Conservation (phyloP, 2,888 invertebrate genomes). For the Drosophila longiperda region DNA sequence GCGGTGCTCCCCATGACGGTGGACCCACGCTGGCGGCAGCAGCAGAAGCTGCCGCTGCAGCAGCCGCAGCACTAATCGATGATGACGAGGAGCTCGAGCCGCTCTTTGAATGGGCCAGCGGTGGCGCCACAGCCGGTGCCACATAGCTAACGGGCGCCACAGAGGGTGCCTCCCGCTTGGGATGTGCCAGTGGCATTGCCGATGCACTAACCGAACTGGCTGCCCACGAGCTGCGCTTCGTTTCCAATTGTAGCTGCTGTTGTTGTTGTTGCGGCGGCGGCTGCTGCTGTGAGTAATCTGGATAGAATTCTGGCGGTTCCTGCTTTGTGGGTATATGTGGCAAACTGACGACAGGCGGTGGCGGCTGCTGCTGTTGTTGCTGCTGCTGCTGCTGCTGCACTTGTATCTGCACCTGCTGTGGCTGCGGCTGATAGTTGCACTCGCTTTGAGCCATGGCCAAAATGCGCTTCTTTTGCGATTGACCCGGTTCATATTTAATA, state of each 20-base stretch:
- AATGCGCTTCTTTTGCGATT: conserved; percentile 95
- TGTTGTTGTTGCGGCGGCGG: conserved; percentile 21
- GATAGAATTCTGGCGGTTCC: conserved; percentile 84
- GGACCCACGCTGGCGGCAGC: conserved; percentile 82
- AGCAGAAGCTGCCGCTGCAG: conserved; percentile 79
- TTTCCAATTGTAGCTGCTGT: conserved; percentile 70
- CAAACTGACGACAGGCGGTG: conserved; percentile 67
- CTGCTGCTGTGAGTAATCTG: conserved; percentile 80
- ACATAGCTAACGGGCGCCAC: conserved; percentile 78
- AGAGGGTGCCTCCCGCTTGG: conserved; percentile 84
- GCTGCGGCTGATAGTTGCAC: conserved; percentile 87
- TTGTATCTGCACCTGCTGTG: conserved; percentile 44
- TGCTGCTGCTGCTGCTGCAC: conserved; percentile 43
- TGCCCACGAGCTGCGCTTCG: conserved; percentile 85
- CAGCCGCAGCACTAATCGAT: conserved; percentile 75
- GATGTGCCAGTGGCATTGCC: conserved; percentile 85
- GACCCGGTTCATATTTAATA: conserved; percentile 86
- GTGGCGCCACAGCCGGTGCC: conserved; percentile 81
- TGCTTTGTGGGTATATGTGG: conserved; percentile 85
- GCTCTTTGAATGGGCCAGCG: conserved; percentile 85
- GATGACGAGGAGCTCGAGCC: conserved; percentile 71
- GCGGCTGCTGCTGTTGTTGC: conserved; percentile 36
- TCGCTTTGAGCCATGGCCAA: conserved; percentile 94
- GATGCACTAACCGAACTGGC: conserved; percentile 70
- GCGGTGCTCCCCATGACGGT: conserved; percentile 84